Evolutionary conservation across 1,140 invertebrate species (phyloP), one percentile per base, ranked within the genome.

Genomic region (Apis florea): DNA sequence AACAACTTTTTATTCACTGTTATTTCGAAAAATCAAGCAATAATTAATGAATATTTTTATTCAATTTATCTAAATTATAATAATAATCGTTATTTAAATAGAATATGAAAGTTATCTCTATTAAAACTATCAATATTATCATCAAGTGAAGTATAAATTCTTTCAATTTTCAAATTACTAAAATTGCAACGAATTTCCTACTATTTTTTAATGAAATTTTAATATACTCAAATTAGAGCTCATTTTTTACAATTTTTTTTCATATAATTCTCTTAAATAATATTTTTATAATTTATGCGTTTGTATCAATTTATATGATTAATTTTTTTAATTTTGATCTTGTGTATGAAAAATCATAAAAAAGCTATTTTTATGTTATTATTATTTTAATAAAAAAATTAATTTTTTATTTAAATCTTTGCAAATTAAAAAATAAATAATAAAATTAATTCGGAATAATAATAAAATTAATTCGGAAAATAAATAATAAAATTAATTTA

Each of bases 261-360:
- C 40, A 89, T 5, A 71, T 93, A 11, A 40, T 94, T 6, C 1
- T 93, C 5, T 31, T 94, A 1, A 93, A 93, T 15, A 85, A 91
- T 21, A 51, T 90, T 19, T 86, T 96, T 5, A 95, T 95, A 0
- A 94, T n/a, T n/a, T n/a, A n/a, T n/a, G n/a, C n/a, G n/a, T n/a
- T n/a, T n/a, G n/a, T n/a, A n/a, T n/a, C 95, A 12, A 83, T 96
- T 49, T 97, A 96, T 87, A 93, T 94, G 0, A 95, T 96, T 40
- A 93, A 93, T 3, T 95, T 95, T 86, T 86, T 94, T 31, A 95
- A 95, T 13, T 89, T 95, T 1, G 93, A 93, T 10, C 92, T 93
- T 21, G 31, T 40, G 31, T 40, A 85, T 88, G 15, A 89, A 89
- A 40, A 82, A 90, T 87, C 88, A 77, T 80, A 82, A 56, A 89